Conservation (phyloP, 2,113 vertebrate species). For the Platysteira castanea region DNA sequence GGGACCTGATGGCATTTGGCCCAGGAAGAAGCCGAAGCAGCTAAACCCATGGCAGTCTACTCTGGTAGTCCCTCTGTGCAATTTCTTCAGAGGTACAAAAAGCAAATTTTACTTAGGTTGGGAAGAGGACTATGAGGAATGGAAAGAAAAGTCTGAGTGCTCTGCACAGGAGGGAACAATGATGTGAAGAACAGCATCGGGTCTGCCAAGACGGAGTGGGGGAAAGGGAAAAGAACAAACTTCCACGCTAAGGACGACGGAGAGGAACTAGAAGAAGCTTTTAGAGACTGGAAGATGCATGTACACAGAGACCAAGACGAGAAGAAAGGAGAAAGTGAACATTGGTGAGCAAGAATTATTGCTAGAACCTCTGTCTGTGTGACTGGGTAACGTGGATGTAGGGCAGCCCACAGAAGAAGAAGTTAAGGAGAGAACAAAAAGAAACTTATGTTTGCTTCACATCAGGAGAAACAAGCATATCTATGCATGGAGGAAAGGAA, state of each 20-base stretch:
- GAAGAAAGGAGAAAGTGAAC: neutral
- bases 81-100: neutral
- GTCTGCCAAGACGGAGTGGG: neutral
- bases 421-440: neutral
- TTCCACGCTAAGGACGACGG: neutral
- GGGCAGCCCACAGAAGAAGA: neutral
- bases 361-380: neutral
- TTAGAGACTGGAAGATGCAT: neutral
- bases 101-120: neutral
- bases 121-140: neutral
- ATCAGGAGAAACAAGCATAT: neutral
- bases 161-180: neutral
- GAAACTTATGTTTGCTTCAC: neutral
- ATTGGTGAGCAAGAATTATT: neutral
- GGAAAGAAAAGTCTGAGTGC: neutral
- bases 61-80: neutral
- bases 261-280: neutral
- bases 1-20: neutral
- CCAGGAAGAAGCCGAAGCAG: neutral
- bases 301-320: neutral
- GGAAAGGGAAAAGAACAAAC: neutral
- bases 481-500: neutral
- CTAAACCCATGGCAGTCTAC: fast-evolving
- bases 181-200: fast-evolving
- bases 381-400: neutral